Percentiles rank a stretch among this genome's conserved stretches.
phyloP scores from a whole-genome alignment of 2,113 vertebrate species.

The Dasyurus viverrinus region DNA sequence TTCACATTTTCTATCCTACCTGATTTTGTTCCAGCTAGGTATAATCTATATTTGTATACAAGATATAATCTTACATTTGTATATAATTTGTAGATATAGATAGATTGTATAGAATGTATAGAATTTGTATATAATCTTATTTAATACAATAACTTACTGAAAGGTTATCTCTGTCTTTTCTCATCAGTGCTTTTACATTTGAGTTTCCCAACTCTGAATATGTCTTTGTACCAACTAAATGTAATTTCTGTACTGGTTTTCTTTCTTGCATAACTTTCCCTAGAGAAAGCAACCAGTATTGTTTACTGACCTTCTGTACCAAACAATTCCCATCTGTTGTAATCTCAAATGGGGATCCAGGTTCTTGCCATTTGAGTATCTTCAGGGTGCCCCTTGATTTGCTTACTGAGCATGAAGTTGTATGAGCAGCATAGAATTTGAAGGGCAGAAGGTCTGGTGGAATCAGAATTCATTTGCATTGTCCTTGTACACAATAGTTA shows the following conservation, averaged over 20 bases:
- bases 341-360: conserved; percentile 60
- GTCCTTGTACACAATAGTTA: conserved; percentile 33
- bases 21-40: conserved; percentile 45
- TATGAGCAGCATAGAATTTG: conserved; percentile 41
- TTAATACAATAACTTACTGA: conserved; percentile 33
- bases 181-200: conserved; percentile 39
- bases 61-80: no score
- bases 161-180: neutral
- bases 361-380: conserved; percentile 42
- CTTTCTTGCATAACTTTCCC: conserved; percentile 11
- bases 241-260: neutral
- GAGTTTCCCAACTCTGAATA: conserved; percentile 18
- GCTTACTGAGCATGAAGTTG: conserved; percentile 50
- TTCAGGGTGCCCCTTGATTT: conserved; percentile 61
- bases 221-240: conserved; percentile 40
- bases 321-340: conserved; percentile 51
- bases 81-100: no score
- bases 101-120: no score
- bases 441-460: conserved; percentile 39
- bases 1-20: conserved; percentile 3
- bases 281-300: conserved; percentile 51
- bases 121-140: conserved; percentile 39
- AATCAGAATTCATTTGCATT: conserved; percentile 48
- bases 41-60: no score
- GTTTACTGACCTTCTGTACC: conserved; percentile 20